Percentiles rank a stretch among this genome's conserved stretches.
Evolutionary conservation across 2,888 invertebrate species (phyloP).

Genomic region (Myopa tessellatipennis): DNA sequence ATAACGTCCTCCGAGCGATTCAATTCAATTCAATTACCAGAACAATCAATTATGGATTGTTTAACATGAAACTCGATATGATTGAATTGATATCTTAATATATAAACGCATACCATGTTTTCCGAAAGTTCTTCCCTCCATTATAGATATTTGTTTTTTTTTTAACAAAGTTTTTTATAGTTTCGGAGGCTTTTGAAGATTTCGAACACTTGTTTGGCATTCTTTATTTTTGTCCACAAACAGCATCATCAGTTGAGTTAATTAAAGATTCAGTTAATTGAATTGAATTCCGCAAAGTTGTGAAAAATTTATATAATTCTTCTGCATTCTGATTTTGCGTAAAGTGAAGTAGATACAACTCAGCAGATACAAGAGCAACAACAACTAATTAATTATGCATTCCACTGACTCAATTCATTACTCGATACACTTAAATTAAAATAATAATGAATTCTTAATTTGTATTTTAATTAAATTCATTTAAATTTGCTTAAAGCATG

Average conservation of each 20-base stretch:
- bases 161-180: constrained; percentile 57
- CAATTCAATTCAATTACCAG: constrained; percentile 63
- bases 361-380: neutral
- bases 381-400: constrained; percentile 29
- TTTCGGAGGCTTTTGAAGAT: constrained; percentile 67
- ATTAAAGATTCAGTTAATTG: constrained; percentile 18
- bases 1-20: constrained; percentile 15
- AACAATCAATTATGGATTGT: constrained; percentile 65
- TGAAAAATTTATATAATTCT: neutral
- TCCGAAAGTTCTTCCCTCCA: neutral
- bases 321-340: neutral
- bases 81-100: too few species aligned
- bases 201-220: constrained; percentile 54
- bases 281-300: neutral
- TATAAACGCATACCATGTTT: neutral
- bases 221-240: constrained; percentile 17
- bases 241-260: neutral
- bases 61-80: constrained; percentile 50
- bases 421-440: neutral
- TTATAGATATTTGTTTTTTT: neutral
- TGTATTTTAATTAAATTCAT: constrained; percentile 22
- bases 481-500: constrained; percentile 26
- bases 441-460: constrained; percentile 10
- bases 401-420: neutral
- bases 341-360: neutral